Evolutionary conservation across 2,888 invertebrate species (phyloP).

Genomic region (Podotricha telesiphe): DNA sequence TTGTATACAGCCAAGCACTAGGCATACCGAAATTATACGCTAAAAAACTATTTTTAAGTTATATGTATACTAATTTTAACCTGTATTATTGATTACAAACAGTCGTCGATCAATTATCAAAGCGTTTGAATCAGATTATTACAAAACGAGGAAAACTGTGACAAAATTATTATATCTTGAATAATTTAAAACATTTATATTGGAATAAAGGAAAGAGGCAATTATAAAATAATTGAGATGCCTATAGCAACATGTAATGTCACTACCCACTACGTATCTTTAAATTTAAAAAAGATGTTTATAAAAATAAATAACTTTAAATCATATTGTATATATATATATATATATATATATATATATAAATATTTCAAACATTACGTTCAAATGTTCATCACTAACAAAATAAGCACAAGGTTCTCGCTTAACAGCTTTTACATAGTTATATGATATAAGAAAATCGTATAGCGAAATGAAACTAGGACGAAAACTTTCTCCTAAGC

Average conservation of each 20-base stretch:
- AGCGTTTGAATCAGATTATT: neutral
- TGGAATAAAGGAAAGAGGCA: neutral
- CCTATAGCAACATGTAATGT: neutral
- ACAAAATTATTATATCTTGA: neutral
- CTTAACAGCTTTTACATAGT: neutral
- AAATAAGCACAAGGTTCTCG: neutral
- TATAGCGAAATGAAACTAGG: constrained; percentile 5
- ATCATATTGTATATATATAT: too few species aligned
- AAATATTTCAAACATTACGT: too few species aligned
- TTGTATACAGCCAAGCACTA: too few species aligned
- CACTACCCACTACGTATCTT: too few species aligned
- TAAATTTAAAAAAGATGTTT: too few species aligned
- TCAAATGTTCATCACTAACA: too few species aligned
- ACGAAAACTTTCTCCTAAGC: constrained; percentile 6
- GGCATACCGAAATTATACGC: too few species aligned
- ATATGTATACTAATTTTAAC: too few species aligned
- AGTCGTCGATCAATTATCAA: neutral
- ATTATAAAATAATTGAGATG: constrained; percentile 1
- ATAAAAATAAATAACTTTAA: too few species aligned
- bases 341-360: too few species aligned
- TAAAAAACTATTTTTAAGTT: too few species aligned
- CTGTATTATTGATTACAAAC: too few species aligned
- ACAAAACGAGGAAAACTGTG: constrained; percentile 4
- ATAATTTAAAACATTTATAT: neutral
- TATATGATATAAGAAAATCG: neutral